phyloP scores from a whole-genome alignment of 2,113 vertebrate species.

The Cnemophilus loriae region DNA sequence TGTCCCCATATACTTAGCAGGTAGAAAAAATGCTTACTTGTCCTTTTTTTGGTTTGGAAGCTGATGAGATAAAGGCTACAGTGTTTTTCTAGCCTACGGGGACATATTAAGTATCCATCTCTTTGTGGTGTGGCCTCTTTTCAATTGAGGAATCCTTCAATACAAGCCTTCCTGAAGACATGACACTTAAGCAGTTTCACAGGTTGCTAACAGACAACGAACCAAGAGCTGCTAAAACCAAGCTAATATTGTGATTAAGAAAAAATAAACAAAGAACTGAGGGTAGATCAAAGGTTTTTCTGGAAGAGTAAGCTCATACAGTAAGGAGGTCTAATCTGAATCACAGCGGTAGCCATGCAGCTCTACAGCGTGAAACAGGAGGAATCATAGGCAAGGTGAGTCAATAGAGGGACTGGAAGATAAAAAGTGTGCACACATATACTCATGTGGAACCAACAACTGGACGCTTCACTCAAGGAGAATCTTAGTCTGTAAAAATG shows the following conservation, averaged over 20 bases:
- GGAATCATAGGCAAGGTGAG: neutral
- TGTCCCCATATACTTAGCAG: neutral
- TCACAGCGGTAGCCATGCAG: neutral
- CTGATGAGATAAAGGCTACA: neutral
- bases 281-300: neutral
- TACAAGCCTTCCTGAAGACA: neutral
- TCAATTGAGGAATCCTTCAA: neutral
- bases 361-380: accelerated
- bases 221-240: neutral
- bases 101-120: neutral
- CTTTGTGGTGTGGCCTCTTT: neutral
- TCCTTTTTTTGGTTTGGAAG: accelerated
- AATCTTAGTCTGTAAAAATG: neutral
- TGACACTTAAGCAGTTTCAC: neutral
- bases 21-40: neutral
- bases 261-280: neutral
- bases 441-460: neutral
- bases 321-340: neutral
- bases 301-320: neutral
- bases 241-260: neutral
- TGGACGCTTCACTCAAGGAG: neutral
- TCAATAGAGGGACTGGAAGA: neutral
- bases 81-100: neutral
- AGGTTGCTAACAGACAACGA: neutral
- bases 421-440: neutral